Evolutionary conservation across 2,113 vertebrate genomes (phyloP), one percentile per base, ranked within the genome.

Genomic region (Balaenoptera acutorostrata): DNA sequence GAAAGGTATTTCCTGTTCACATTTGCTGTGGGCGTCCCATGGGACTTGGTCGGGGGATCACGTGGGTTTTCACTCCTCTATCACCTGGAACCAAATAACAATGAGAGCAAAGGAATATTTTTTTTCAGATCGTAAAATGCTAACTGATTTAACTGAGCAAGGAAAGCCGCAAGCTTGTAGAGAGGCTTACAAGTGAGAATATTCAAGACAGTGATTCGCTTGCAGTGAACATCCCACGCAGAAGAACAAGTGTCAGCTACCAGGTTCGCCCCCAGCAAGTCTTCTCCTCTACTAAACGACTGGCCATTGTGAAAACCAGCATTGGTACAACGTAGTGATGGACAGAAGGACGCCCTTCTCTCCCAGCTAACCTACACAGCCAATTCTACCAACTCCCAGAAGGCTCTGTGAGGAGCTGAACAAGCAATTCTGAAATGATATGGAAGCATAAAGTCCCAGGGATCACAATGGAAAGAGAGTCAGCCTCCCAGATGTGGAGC

Each of bases 301-400:
- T 0, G 4, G 27, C 8, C 59, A 25, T 2, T 27, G 61, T 0
- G 8, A 11, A 20, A 27, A 2, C 55, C 14, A 10, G 15, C 78
- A 2, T 1, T 18, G 78, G 17, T 4, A 15, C n/a, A 8, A 39
- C 8, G n/a, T 27, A 6, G n/a, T n/a, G 25, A 29, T 29, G 78
- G 77, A 15, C 57, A 36, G n/a, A 11, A 18, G 33, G 21, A 10
- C 2, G 5, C 14, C 15, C 2, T 18, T 41, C 55, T 41, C 78
- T 17, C n/a, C 78, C 2, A 29, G 18, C 13, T 1, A 5, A 39
- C 8, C n/a, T 3, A 1, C 6, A 6, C n/a, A 25, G 41, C 27
- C 39, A 1, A 2, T 10, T n/a, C 82, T 2, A 36, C 17, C 21
- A 15, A 11, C 46, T 6, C 61, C 61, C 21, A 1, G 82, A 27